Evolutionary conservation across 2,113 vertebrate species (phyloP).

Genomic region (Proteles cristata): DNA sequence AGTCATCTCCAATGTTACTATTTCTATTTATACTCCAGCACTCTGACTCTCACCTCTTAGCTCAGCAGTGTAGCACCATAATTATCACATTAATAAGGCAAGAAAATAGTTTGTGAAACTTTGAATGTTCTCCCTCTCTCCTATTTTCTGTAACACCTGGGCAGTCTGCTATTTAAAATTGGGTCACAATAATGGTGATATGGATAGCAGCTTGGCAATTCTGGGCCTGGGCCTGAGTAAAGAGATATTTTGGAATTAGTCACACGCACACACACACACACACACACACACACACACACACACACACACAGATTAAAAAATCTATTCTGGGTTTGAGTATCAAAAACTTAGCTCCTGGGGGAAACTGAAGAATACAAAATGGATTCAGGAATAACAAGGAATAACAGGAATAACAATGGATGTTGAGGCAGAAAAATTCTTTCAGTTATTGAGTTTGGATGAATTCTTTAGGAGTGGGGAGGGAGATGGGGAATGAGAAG

Average conservation of each 20-base stretch:
- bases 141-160: background rate
- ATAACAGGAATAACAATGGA: background rate
- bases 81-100: background rate
- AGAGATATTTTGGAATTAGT: background rate
- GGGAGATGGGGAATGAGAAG: background rate
- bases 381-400: background rate
- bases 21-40: background rate
- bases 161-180: background rate
- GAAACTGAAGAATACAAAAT: background rate
- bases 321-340: background rate
- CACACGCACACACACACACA: background rate
- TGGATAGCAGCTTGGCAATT: background rate
- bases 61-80: background rate
- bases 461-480: background rate
- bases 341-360: background rate
- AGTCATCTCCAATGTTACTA: background rate
- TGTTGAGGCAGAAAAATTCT: background rate
- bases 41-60: background rate
- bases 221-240: background rate
- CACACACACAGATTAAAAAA: background rate
- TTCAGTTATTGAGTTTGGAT: background rate
- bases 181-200: background rate
- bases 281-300: too few species aligned
- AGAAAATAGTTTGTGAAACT: background rate
- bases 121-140: background rate